Conservation (phyloP, 1,140 invertebrate species). For the Xylocopa sonorina region DNA sequence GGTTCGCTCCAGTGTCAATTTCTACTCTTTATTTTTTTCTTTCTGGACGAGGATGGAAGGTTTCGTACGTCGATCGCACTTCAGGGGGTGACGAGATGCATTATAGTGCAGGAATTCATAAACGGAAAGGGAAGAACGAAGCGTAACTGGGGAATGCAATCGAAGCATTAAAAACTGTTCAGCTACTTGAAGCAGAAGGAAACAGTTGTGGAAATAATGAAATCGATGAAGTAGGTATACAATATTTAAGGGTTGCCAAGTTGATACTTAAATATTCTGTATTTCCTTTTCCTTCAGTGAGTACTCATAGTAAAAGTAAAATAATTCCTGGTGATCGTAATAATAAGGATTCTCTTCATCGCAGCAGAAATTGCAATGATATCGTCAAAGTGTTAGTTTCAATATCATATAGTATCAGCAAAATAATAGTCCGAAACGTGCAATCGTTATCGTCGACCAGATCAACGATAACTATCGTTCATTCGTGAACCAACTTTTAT, state of each 20-base stretch:
- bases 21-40: too few relatives aligned
- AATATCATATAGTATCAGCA: not conserved
- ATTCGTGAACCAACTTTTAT: not conserved
- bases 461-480: not conserved
- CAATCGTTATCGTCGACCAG: not conserved
- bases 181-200: not conserved
- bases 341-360: not conserved
- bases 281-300: not conserved
- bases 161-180: slow-evolving; percentile 13
- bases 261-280: too few relatives aligned
- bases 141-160: slow-evolving; percentile 17
- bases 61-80: slow-evolving; percentile 42
- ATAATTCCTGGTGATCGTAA: not conserved
- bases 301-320: not conserved
- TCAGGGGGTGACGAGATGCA: slow-evolving; percentile 7
- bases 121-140: slow-evolving; percentile 13
- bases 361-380: not conserved
- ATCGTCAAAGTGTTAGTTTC: not conserved
- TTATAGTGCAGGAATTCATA: slow-evolving; percentile 37
- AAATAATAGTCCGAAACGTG: not conserved
- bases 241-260: too few relatives aligned
- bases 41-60: too few relatives aligned
- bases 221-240: not conserved
- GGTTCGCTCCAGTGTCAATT: too few relatives aligned
- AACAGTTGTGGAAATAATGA: not conserved